Base-by-base conservation (phyloP, 2,888 invertebrate species). In the Pristionchus exspectatus region DNA sequence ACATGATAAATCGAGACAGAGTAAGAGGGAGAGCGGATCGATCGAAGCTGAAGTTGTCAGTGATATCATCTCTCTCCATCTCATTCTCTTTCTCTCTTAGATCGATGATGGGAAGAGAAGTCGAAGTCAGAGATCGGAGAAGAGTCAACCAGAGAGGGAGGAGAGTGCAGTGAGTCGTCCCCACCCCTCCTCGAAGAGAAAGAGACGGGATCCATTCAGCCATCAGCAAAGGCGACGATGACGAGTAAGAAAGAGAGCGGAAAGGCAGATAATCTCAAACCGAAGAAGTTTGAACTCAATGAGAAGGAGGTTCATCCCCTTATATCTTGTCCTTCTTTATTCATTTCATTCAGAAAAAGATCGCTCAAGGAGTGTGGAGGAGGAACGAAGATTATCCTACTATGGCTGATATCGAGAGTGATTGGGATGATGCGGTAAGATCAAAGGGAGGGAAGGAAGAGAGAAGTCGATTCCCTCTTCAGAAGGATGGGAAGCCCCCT, bases 331-430 rank as follows among this genome's bases (percentile, higher is more conserved):
- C 63, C 21, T n/a, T 24, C 10, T n/a, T 24, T 0, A 63, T 63
- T 24, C 24, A 10, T 12, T 5, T 14, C 1, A 7, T 81, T 81
- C 81, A 81, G 81, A 81, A 81, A n/a, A 12, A 81, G 81, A 81
- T 81, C 50, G 81, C 81, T 1, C 50, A 81, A 50, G 81, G 81
- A 81, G 81, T 81, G 1, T 81, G 50, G 44, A 44, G 81, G 27
- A 81, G 38, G 81, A 81, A 81, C 54, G 81, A 81, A 12, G 81
- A 81, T 33, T 81, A 81, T 27, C 81, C 81, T 3, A 81, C 81
- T 1, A 81, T 81, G 81, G 81, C 81, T 27, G 81, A 81, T 54
- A 81, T 81, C 50, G 81, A 81, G 81, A 81, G 81, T 81, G 81
- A 81, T 33, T 81, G 81, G 81, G 81, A 81, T 27, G 81, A 81